phyloP scores from a whole-genome alignment of 2,113 vertebrate genomes.

The Syngnathoides biaculeatus region DNA sequence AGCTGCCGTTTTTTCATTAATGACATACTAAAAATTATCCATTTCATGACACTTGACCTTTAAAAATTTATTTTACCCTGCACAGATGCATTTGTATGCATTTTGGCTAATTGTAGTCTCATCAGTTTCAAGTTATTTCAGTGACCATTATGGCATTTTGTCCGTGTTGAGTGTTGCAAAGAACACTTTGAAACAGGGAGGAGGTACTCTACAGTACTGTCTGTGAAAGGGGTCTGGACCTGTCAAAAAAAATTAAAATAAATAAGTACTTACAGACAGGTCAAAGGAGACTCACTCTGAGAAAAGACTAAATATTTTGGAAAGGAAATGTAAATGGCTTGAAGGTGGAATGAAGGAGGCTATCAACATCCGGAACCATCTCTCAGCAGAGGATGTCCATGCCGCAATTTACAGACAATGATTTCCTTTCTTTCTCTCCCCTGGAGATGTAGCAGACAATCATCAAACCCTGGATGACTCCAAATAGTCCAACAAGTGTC shows the following conservation, averaged over 20 bases:
- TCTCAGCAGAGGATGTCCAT: background rate
- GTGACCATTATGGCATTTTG: background rate
- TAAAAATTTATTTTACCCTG: background rate
- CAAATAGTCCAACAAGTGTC: background rate
- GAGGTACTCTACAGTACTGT: background rate
- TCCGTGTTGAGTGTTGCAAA: background rate
- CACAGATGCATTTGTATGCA: background rate
- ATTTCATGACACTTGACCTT: too few relatives aligned
- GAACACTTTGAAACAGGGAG: background rate
- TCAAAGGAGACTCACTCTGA: background rate
- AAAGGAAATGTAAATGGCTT: background rate
- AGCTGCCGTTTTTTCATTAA: too few relatives aligned
- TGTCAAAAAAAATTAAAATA: background rate
- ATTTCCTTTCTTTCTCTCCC: background rate
- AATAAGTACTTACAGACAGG: too few relatives aligned
- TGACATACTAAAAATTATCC: too few relatives aligned
- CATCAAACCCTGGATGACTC: background rate
- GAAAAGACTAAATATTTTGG: background rate
- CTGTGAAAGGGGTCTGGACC: background rate
- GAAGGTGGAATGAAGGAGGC: slow-evolving; percentile 1
- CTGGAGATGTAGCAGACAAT: background rate
- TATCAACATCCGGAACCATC: background rate
- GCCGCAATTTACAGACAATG: background rate
- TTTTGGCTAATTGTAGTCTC: background rate
- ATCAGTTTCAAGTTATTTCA: background rate